phyloP scores from a whole-genome alignment of 2,797 vertebrate genomes.

The Tokudaia muenninki region DNA sequence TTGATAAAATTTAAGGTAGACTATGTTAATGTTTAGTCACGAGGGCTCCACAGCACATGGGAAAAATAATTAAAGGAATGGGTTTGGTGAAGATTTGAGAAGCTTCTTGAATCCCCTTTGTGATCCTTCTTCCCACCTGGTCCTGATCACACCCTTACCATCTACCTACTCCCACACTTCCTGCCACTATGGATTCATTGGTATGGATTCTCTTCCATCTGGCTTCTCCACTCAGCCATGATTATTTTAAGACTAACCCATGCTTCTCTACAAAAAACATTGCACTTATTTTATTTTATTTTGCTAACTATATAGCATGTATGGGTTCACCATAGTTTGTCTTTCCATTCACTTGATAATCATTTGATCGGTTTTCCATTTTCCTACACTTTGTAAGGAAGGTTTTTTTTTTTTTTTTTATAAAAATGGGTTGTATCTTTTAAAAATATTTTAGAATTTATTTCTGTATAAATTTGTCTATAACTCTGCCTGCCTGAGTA shows the following conservation, averaged over 20 bases:
- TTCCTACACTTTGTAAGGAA: background rate
- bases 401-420: too few species aligned
- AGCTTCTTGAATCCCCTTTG: background rate
- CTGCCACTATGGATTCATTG: background rate
- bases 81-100: background rate
- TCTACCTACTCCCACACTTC: background rate
- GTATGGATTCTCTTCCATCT: background rate
- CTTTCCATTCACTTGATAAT: background rate
- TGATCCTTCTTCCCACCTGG: background rate
- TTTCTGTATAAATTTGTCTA: background rate
- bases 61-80: background rate
- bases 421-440: too few species aligned
- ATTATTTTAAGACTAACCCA: background rate
- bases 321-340: background rate
- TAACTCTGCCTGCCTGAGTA: background rate
- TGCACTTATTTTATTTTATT: background rate
- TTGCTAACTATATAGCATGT: background rate
- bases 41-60: background rate
- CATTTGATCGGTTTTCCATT: background rate
- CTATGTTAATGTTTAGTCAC: background rate
- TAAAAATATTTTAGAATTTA: background rate
- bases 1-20: background rate
- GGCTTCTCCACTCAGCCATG: background rate
- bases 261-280: background rate
- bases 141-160: background rate